Evolutionary conservation across 2,888 invertebrate genomes (phyloP).

Genomic region (Tromatobia lineatoria): DNA sequence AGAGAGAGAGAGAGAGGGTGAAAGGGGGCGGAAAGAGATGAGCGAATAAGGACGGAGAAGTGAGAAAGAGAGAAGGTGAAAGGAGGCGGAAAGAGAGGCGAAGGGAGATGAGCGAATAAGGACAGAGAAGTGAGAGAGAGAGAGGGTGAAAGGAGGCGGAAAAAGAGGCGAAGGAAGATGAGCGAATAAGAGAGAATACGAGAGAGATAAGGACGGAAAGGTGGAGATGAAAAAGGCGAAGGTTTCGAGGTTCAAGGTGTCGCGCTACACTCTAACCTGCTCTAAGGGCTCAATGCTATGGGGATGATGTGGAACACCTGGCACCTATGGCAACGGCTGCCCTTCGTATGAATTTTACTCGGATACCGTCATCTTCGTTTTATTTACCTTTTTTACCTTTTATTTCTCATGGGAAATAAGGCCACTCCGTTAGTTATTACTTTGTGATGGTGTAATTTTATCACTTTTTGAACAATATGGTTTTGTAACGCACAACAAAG

Average conservation of each 20-base stretch:
- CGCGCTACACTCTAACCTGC: conserved; percentile 1
- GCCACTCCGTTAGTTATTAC: background rate
- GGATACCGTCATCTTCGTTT: conserved; percentile 42
- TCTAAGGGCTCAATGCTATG: conserved; percentile 32
- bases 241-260: conserved; percentile 61
- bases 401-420: conserved; percentile 7
- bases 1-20: conserved; percentile 26
- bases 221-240: conserved; percentile 46
- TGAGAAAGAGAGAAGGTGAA: conserved; percentile 54
- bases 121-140: conserved; percentile 21
- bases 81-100: too few species aligned
- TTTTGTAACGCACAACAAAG: background rate
- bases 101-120: conserved; percentile 25
- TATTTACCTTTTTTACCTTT: conserved; percentile 28
- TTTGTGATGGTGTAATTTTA: background rate
- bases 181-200: conserved; percentile 34
- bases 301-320: conserved; percentile 67
- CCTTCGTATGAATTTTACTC: conserved; percentile 62
- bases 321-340: conserved; percentile 62
- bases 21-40: conserved; percentile 28
- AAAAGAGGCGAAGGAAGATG: too few species aligned
- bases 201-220: conserved; percentile 5
- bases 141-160: conserved; percentile 26
- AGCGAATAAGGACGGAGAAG: background rate
- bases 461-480: background rate